These are phyloP conservation scores for Parazoanthus darwini DNA, from an alignment of 92 coral and sea anemone genomes.

Conservation along the genomic window DNA sequence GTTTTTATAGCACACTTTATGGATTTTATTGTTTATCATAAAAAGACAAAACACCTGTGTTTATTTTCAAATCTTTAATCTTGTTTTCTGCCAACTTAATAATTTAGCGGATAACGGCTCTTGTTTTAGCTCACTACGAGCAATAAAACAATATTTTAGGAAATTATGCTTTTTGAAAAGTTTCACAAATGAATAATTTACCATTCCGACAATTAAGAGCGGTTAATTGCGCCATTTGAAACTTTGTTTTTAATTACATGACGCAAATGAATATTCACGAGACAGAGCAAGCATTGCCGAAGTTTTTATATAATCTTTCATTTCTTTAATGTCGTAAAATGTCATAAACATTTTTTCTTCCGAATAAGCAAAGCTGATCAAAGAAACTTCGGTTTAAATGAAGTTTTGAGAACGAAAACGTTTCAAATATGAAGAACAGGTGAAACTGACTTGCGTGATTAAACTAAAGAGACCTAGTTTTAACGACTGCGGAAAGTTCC, in stretches of 20 bases:
- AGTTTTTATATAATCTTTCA: no score
- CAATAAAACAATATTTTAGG: background rate
- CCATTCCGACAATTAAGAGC: background rate
- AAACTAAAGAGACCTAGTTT: background rate
- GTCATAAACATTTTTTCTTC: no score
- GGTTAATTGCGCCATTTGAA: background rate
- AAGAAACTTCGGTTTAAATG: background rate
- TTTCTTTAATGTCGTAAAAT: no score
- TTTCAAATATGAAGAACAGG: background rate
- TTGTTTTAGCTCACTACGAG: background rate
- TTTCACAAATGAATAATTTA: no score
- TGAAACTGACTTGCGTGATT: background rate
- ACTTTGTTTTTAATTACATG: background rate
- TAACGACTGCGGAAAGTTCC: background rate
- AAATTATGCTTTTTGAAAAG: no score
- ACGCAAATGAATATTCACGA: background rate
- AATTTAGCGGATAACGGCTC: background rate
- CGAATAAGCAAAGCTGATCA: background rate
- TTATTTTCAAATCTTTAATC: background rate
- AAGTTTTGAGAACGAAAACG: background rate
- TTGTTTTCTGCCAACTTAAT: no score
- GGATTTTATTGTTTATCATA: background rate
- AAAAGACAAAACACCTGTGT: constrained; percentile 17
- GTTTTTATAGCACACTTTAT: background rate
- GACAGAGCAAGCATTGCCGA: background rate